Conservation (phyloP, 2,888 invertebrate genomes). For the Drosophila melanosoma region DNA sequence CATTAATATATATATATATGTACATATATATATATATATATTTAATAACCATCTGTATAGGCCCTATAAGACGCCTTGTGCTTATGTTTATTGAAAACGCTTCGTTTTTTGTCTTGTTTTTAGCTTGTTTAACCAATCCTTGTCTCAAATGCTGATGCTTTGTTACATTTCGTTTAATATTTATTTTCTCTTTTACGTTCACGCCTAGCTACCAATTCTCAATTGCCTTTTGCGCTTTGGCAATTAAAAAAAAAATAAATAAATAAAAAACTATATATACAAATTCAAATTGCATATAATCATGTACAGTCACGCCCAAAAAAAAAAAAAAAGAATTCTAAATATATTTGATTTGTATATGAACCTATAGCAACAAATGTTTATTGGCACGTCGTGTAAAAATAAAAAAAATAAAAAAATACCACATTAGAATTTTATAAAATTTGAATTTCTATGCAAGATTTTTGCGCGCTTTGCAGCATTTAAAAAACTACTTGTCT, state of each 20-base stretch:
- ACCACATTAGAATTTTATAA: conserved; percentile 32
- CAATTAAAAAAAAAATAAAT: conserved; percentile 35
- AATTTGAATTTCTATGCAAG: conserved; percentile 70
- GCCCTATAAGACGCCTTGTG: conserved; percentile 19
- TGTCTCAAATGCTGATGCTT: conserved; percentile 47
- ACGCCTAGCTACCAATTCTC: conserved; percentile 41
- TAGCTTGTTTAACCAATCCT: conserved; percentile 38
- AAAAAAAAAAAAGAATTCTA: conserved; percentile 24
- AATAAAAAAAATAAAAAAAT: conserved; percentile 31
- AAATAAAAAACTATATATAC: conserved; percentile 14
- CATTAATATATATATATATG: conserved; percentile 11
- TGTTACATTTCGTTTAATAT: conserved; percentile 23
- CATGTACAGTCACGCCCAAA: conserved; percentile 54
- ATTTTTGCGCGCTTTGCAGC: conserved; percentile 67
- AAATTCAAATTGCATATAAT: conserved; percentile 39
- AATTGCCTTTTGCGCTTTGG: conserved; percentile 54
- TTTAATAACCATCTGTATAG: conserved; percentile 38
- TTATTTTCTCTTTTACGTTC: conserved; percentile 18
- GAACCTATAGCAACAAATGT: conserved; percentile 50
- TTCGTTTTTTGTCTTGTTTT: conserved; percentile 51
- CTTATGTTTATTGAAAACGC: conserved; percentile 31
- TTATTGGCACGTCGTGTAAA: conserved; percentile 71
- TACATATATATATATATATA: conserved; percentile 5
- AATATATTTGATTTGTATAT: conserved; percentile 45
- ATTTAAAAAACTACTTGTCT: conserved; percentile 22